Conservation (phyloP, 2,888 invertebrate species). For the Drosophila mulleri region DNA sequence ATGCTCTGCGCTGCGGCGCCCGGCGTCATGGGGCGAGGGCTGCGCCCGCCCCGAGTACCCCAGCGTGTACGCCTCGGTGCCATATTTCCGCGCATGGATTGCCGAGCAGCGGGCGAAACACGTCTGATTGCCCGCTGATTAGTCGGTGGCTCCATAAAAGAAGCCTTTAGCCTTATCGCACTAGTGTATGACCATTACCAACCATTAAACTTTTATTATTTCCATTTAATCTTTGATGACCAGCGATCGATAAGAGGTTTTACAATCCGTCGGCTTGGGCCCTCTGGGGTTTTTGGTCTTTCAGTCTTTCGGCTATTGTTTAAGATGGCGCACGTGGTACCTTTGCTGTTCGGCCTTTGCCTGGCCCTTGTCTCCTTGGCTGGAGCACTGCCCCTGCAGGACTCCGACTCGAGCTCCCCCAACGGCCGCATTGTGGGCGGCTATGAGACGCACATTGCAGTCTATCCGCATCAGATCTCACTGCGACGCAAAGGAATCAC, state of each 20-base stretch:
- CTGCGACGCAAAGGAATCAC: constrained; percentile 66
- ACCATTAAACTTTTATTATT: constrained; percentile 47
- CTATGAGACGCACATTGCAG: constrained; percentile 56
- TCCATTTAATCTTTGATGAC: constrained; percentile 41
- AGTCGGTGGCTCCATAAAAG: constrained; percentile 7
- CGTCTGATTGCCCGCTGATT: constrained; percentile 11
- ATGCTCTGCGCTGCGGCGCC: constrained; percentile 74
- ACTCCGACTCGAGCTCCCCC: constrained; percentile 4
- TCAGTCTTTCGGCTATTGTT: constrained; percentile 36
- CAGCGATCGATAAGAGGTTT: constrained; percentile 39
- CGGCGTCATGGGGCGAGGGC: constrained; percentile 72
- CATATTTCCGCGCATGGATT: constrained; percentile 60
- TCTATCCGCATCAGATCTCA: constrained; percentile 77
- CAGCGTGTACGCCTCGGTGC: constrained; percentile 71
- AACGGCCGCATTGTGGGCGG: constrained; percentile 81
- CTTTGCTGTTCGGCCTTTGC: constrained; percentile 34
- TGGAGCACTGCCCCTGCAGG: constrained; percentile 47
- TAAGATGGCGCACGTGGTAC: constrained; percentile 51
- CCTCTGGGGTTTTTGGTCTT: not conserved
- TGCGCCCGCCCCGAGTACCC: constrained; percentile 68
- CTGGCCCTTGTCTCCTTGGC: not conserved
- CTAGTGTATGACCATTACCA: constrained; percentile 18
- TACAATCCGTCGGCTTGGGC: constrained; percentile 13
- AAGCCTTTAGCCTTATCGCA: constrained; percentile 26
- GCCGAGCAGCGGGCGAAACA: constrained; percentile 26